Evolutionary conservation across 2,797 vertebrate species (phyloP).

Genomic region (Leuciscus waleckii): DNA sequence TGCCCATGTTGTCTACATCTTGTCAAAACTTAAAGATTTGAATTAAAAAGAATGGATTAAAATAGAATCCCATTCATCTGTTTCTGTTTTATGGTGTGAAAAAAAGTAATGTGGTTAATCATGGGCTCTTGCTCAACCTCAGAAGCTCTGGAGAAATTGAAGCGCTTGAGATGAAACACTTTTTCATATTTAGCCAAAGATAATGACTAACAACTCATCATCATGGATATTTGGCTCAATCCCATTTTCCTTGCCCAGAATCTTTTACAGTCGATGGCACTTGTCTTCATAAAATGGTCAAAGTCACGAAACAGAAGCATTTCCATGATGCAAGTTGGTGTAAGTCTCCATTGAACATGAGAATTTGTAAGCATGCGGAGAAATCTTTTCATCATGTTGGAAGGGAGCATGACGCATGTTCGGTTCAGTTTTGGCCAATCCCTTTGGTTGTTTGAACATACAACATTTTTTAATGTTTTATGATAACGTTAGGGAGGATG

Average conservation of each 20-base stretch:
- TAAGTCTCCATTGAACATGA: constrained; percentile 44
- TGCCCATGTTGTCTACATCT: neutral
- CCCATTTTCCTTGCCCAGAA: neutral
- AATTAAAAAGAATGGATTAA: neutral
- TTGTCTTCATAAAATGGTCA: constrained; percentile 44
- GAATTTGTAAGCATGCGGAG: constrained; percentile 24
- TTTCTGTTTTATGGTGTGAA: neutral
- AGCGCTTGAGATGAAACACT: neutral
- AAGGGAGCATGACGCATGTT: constrained; percentile 11
- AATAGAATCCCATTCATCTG: neutral
- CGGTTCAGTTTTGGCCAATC: neutral
- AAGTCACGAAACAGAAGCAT: constrained; percentile 39
- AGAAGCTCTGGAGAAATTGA: constrained; percentile 2
- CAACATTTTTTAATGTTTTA: neutral
- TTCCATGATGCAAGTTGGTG: constrained; percentile 60
- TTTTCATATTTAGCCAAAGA: neutral
- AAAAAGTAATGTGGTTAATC: constrained; percentile 1
- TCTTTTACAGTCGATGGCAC: constrained; percentile 23
- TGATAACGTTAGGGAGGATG: neutral
- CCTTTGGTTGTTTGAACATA: neutral
- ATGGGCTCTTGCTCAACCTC: neutral
- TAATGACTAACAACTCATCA: neutral
- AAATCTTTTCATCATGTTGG: constrained; percentile 38
- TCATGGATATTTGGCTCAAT: neutral
- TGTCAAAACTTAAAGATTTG: neutral